A percentile compares a stretch with the other conserved stretches of the same genome.
Evolutionary conservation across 2,888 invertebrate species (phyloP).

Genomic region (Beris chalybata): DNA sequence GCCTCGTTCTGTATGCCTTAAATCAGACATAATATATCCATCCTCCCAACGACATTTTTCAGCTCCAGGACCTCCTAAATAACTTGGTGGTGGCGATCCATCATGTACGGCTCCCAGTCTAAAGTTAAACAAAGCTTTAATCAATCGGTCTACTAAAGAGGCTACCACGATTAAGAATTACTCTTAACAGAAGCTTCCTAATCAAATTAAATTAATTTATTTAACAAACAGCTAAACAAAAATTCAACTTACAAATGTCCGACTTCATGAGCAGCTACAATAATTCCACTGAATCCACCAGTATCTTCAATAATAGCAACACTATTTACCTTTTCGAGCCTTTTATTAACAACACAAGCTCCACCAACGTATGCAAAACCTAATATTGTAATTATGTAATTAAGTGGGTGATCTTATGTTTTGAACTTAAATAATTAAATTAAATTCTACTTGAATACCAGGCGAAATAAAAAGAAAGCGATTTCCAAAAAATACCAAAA

Average conservation of each 20-base stretch:
- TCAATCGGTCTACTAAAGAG: neutral
- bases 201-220: too few species aligned
- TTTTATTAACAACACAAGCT: conserved; percentile 93
- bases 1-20: conserved; percentile 90
- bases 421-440: conserved; percentile 15
- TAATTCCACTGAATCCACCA: conserved; percentile 94
- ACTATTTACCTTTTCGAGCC: conserved; percentile 93
- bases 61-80: conserved; percentile 91
- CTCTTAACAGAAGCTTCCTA: too few species aligned
- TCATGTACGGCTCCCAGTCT: conserved; percentile 96
- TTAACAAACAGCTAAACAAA: too few species aligned
- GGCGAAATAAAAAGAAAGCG: too few species aligned
- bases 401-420: neutral
- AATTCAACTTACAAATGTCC: conserved; percentile 84
- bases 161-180: conserved; percentile 32
- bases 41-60: conserved; percentile 95
- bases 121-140: conserved; percentile 11
- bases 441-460: too few species aligned
- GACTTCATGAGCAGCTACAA: conserved; percentile 95
- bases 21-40: conserved; percentile 94
- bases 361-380: conserved; percentile 96
- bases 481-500: too few species aligned
- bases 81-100: conserved; percentile 91
- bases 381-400: conserved; percentile 48
- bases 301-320: conserved; percentile 96